Percentiles rank a stretch among this genome's conserved stretches.
Conservation (phyloP, 2,113 vertebrate species). For the Eulemur macaco region DNA sequence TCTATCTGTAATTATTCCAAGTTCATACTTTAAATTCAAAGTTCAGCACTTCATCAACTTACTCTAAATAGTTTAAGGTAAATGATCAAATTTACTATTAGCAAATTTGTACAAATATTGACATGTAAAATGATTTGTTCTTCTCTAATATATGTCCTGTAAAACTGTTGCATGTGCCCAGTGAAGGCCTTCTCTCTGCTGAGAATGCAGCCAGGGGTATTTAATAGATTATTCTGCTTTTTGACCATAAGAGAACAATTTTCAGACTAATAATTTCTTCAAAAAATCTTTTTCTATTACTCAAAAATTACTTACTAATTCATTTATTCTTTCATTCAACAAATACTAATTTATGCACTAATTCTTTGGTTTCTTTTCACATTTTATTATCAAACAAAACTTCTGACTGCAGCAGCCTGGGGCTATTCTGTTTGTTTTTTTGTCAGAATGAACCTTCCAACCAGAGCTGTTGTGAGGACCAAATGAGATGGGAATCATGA, state of each 20-base stretch:
- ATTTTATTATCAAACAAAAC: neutral
- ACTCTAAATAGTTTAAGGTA: neutral
- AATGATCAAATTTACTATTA: neutral
- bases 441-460: neutral
- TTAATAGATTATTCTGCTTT: neutral
- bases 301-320: neutral
- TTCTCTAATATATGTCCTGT: neutral
- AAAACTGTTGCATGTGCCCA: neutral
- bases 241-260: neutral
- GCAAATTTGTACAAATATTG: neutral
- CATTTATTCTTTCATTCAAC: neutral
- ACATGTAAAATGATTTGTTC: neutral
- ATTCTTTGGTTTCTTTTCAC: neutral
- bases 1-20: conserved; percentile 23
- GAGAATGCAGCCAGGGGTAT: neutral
- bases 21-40: neutral
- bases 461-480: neutral
- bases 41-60: neutral
- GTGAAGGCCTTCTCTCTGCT: neutral
- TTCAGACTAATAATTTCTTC: neutral
- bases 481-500: conserved; percentile 44
- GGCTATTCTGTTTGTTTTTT: neutral
- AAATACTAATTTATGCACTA: neutral
- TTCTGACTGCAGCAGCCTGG: neutral
- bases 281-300: neutral